phyloP scores from a whole-genome alignment of 2,888 invertebrate species.

The Phorcus lineatus region DNA sequence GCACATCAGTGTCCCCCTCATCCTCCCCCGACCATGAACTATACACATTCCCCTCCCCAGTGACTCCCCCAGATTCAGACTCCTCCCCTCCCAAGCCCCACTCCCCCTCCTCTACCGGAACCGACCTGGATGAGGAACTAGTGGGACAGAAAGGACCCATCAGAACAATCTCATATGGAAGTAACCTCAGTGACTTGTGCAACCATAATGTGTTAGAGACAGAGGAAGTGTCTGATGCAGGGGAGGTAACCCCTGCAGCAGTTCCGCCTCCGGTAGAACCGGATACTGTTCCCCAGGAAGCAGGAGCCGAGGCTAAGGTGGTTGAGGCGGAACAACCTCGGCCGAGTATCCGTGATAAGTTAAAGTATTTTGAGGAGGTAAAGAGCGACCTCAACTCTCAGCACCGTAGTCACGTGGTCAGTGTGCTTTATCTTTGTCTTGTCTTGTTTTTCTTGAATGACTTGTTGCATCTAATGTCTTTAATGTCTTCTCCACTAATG shows the following conservation, averaged over 20 bases:
- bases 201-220: background rate
- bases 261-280: background rate
- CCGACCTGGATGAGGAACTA: slow-evolving; percentile 56
- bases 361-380: slow-evolving; percentile 26
- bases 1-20: slow-evolving; percentile 66
- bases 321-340: background rate
- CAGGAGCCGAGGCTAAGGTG: background rate
- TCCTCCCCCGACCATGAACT: slow-evolving; percentile 67
- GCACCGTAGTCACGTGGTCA: slow-evolving; percentile 8
- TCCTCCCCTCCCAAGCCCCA: slow-evolving; percentile 72
- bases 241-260: background rate
- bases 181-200: slow-evolving; percentile 4
- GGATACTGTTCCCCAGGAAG: background rate
- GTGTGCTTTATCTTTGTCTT: background rate
- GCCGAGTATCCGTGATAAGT: slow-evolving; percentile 14
- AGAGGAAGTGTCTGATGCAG: background rate
- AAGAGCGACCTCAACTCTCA: background rate
- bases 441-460: background rate
- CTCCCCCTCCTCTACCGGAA: slow-evolving; percentile 69
- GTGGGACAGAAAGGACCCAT: background rate
- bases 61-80: slow-evolving; percentile 70
- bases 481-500: too few species aligned
- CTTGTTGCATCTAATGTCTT: too few species aligned
- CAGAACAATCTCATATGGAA: slow-evolving; percentile 14
- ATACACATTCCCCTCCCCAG: slow-evolving; percentile 71